Evolutionary conservation across 2,888 invertebrate genomes (phyloP), one percentile per base, ranked within the genome.

Genomic region (Sturmia bella): DNA sequence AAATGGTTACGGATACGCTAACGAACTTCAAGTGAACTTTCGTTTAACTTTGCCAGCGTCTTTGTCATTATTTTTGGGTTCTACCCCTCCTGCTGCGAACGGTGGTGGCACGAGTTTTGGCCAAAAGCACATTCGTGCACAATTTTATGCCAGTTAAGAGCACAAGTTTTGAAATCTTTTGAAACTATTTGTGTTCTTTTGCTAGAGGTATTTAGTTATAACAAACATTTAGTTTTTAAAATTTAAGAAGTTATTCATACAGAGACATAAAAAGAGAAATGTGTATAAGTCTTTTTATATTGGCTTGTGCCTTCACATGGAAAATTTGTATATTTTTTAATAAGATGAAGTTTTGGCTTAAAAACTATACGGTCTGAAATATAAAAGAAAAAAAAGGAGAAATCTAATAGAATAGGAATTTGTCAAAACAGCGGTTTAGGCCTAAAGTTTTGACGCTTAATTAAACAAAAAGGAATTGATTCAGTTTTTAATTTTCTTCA

Each of bases 1-100:
- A 85, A 85, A 84, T 78, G 84, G 83, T 83, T 85, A 84, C 84
- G 85, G 83, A 84, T 84, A 84, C 85, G 84, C 83, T 85, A 85
- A 86, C 85, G 85, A 85, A 86, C 84, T 85, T 84, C 61, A 84
- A 82, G 84, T 83, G 80, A 85, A 84, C 84, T 85, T 83, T 21
- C 19, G 21, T 61, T 76, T 50, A 45, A 56, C 19, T 72, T 73
- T 37, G 32, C 11, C 32, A 59, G 32, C 32, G 32, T 79, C 37
- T 9, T 48, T 15, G 11, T 68, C 59, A 63, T 43, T 17, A 54
- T 54, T 17, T 3, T 7, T 21, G 32, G 32, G 7, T 9, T 7
- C 4, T 32, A 9, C 7, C 32, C 27, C 3, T 9, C 32, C 6
- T 6, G 6, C 9, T 17, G 12, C 15, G 41, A 41, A 50, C 43